Evolutionary conservation across 2,888 invertebrate species (phyloP).

Genomic region (Helicoverpa assulta): DNA sequence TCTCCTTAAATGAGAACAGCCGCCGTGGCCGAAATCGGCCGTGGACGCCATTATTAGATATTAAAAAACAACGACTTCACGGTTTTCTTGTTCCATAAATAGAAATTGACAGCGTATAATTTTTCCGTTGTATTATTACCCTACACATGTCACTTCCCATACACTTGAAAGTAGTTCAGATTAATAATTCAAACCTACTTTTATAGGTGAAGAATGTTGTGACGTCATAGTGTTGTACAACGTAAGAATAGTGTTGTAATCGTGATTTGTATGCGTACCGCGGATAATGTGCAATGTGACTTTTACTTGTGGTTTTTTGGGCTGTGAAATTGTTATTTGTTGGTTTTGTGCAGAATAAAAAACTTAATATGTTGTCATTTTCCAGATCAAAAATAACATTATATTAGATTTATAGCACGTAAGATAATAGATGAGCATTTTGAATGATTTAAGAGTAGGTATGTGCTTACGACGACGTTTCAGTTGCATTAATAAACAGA

Average conservation of each 20-base stretch:
- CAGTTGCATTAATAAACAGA: too few species aligned
- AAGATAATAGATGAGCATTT: too few species aligned
- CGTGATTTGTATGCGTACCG: slow-evolving; percentile 31
- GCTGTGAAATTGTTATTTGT: background rate
- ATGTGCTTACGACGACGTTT: too few species aligned
- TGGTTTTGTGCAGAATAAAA: too few species aligned
- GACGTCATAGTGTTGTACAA: slow-evolving; percentile 19
- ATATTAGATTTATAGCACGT: too few species aligned
- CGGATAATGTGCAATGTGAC: background rate
- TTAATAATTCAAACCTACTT: slow-evolving; percentile 1
- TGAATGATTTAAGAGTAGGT: too few species aligned
- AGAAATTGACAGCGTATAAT: background rate
- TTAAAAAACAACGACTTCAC: background rate
- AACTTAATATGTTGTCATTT: too few species aligned
- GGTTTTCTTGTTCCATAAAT: slow-evolving; percentile 4
- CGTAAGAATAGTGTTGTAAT: slow-evolving; percentile 17
- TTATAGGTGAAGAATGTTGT: slow-evolving; percentile 25
- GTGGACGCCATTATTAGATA: too few species aligned
- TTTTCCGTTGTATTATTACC: slow-evolving; percentile 14
- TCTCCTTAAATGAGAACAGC: too few species aligned
- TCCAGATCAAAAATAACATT: too few species aligned
- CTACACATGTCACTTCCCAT: slow-evolving; percentile 6
- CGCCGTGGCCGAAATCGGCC: too few species aligned
- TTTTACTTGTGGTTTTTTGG: slow-evolving; percentile 16
- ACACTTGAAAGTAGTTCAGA: slow-evolving; percentile 9